phyloP scores from a whole-genome alignment of 2,113 vertebrate species.

The Ciconia stormi region DNA sequence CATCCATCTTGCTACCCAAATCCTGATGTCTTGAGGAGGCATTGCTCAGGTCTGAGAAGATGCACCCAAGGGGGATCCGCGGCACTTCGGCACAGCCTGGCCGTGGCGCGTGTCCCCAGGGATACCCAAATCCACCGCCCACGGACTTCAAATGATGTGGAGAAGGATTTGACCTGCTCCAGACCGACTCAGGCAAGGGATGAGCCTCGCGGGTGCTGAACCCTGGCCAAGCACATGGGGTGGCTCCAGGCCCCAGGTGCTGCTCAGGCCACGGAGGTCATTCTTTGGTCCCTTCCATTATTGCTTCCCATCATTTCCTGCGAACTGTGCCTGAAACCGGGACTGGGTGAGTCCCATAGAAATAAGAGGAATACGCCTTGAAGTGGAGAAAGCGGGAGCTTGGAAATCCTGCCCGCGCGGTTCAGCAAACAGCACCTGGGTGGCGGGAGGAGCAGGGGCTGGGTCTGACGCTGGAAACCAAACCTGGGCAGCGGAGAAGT shows the following conservation, averaged over 20 bases:
- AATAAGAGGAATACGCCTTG: fast-evolving
- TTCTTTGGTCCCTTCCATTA: not conserved
- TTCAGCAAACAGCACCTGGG: not conserved
- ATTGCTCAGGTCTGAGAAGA: not conserved
- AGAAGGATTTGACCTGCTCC: not conserved
- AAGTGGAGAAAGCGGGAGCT: not conserved
- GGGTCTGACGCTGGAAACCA: not conserved
- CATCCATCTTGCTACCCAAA: not conserved
- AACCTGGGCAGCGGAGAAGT: not conserved
- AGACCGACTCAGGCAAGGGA: not conserved
- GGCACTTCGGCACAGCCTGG: not conserved
- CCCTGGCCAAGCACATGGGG: fast-evolving
- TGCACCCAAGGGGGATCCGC: too few species aligned
- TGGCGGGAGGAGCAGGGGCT: not conserved
- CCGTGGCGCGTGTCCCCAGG: fast-evolving
- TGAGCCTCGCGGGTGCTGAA: fast-evolving
- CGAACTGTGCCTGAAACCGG: fast-evolving
- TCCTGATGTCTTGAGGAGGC: not conserved
- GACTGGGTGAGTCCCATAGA: not conserved
- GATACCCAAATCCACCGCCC: not conserved
- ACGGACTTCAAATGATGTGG: not conserved
- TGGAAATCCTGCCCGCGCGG: not conserved
- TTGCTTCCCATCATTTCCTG: fast-evolving
- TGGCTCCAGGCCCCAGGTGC: not conserved
- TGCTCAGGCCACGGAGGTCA: not conserved